Conservation (phyloP, 2,888 invertebrate species). For the Petrophora chlorosata region DNA sequence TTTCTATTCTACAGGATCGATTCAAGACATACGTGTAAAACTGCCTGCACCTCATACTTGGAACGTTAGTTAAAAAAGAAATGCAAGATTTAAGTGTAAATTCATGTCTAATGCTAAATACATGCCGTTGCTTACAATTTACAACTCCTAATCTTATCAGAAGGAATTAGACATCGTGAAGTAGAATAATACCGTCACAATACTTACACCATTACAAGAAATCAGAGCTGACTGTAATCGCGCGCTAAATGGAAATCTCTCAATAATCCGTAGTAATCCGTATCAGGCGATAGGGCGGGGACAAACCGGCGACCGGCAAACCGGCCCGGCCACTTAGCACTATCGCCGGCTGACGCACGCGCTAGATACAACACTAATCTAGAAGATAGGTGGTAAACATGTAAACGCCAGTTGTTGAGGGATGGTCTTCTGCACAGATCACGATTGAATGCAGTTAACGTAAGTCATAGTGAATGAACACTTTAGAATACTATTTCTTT, state of each 20-base stretch:
- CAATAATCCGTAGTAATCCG: constrained; percentile 8
- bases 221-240: constrained; percentile 13
- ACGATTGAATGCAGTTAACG: no score
- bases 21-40: no score
- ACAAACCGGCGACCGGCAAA: constrained; percentile 7
- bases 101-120: no score
- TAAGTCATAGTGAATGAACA: no score
- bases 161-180: neutral
- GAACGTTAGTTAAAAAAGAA: no score
- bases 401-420: neutral
- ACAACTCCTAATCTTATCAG: neutral
- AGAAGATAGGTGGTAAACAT: constrained; percentile 1
- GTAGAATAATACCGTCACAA: neutral
- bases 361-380: constrained; percentile 13
- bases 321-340: constrained; percentile 20
- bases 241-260: constrained; percentile 13
- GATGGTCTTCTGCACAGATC: no score
- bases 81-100: no score
- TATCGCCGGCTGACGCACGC: constrained; percentile 10
- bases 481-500: no score
- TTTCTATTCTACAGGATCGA: no score
- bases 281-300: constrained; percentile 14
- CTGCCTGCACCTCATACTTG: no score
- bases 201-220: constrained; percentile 2
- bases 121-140: no score